Evolutionary conservation across 1,140 invertebrate genomes (phyloP), one percentile per base, ranked within the genome.

Genomic region (Panagrolaimus sp.): DNA sequence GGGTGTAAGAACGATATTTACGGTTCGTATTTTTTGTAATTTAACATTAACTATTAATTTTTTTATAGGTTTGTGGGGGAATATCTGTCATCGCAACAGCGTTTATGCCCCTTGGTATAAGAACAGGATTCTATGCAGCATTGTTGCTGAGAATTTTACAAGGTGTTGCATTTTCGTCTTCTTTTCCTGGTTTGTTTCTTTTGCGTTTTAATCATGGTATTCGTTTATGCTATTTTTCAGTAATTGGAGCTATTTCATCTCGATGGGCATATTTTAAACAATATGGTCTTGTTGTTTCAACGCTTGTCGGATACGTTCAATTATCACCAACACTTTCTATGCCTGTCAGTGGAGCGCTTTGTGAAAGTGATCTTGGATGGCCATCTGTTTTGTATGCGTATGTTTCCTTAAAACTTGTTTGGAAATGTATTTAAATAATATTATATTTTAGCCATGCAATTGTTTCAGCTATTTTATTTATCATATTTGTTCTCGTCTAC

Each of bases 321-420:
- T 65, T 77, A 7, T 74, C 75, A 48, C 75, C 75, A 14, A 70
- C 75, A n/a, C 67, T 77, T 43, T 75, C 76, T 11, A 81, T 82
- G 78, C 80, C 79, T 11, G 69, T 78, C 27, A 79, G 76, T 38
- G 79, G 79, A 4, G 65, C 67, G 20, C 57, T 81, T 13, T 81
- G 77, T 44, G 48, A 53, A 45, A 47, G 46, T 43, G 38, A 16
- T 64, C 65, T 51, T 47, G 69, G 73, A 51, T 81, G 80, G 80
- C 78, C 78, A 31, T 77, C 72, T 9, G 75, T 81, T 23, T 82
- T 82, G 61, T 81, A 82, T 53, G 71, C 31, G 31, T 38, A 38
- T 4, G 31, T n/a, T n/a, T n/a, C n/a, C 31, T 38, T 38, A 7
- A 38, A 38, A 38, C 2, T 38, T 38, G 31, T 38, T 38, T 4